phyloP scores from a whole-genome alignment of 2,113 vertebrate genomes.

The Ammospiza nelsoni region DNA sequence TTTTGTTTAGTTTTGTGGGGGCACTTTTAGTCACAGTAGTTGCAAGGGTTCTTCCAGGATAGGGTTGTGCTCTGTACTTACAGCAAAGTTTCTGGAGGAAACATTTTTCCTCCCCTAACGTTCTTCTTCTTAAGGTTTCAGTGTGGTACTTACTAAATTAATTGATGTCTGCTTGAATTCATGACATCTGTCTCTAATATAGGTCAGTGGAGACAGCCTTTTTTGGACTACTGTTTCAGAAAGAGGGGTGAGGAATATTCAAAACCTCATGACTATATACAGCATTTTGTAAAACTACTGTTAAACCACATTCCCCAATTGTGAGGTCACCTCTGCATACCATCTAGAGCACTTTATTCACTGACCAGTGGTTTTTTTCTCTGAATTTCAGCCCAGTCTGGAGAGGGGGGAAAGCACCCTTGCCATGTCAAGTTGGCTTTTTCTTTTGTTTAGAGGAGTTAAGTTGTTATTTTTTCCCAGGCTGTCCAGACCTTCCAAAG shows the following conservation, averaged over 20 bases:
- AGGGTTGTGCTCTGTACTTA: not conserved
- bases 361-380: not conserved
- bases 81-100: constrained; percentile 3
- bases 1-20: not conserved
- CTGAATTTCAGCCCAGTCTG: not conserved
- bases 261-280: not conserved
- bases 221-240: not conserved
- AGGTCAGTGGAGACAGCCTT: not conserved
- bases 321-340: not conserved
- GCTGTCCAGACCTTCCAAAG: not conserved
- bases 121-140: not conserved
- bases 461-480: not conserved
- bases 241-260: not conserved
- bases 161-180: not conserved
- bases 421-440: not conserved
- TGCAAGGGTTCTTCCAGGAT: not conserved
- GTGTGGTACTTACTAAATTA: not conserved
- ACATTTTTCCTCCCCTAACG: not conserved
- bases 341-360: not conserved
- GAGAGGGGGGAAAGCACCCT: not conserved
- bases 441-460: not conserved
- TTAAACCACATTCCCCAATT: not conserved
- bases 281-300: constrained; percentile 14
- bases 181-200: not conserved
- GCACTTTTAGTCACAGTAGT: not conserved